Percentiles rank a stretch among this genome's conserved stretches.
Evolutionary conservation across 2,888 invertebrate species (phyloP).

Genomic region (Erebia ligea): DNA sequence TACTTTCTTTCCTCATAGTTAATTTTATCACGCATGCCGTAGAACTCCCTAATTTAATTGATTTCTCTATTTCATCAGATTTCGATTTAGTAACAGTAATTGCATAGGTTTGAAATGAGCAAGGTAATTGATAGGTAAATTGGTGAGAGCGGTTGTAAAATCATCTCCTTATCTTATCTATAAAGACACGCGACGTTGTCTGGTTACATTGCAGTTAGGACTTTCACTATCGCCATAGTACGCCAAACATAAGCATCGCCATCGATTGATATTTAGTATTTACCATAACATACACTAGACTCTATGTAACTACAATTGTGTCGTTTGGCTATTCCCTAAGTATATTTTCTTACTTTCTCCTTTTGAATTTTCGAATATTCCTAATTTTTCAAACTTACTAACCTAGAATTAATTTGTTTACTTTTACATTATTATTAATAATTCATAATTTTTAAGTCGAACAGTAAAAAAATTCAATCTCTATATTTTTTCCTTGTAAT

Average conservation of each 20-base stretch:
- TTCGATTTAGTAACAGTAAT: slow-evolving; percentile 15
- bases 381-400: too few relatives aligned
- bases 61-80: slow-evolving; percentile 11
- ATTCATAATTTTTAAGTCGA: too few relatives aligned
- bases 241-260: slow-evolving; percentile 35
- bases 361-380: too few relatives aligned
- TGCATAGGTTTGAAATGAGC: slow-evolving; percentile 15
- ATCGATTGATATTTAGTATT: background rate
- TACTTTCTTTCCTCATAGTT: slow-evolving; percentile 8
- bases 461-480: background rate
- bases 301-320: background rate
- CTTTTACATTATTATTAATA: background rate
- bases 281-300: background rate
- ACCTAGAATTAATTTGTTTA: background rate
- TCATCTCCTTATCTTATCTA: slow-evolving; percentile 45
- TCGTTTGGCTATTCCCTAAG: background rate
- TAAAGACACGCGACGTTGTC: slow-evolving; percentile 48
- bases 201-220: slow-evolving; percentile 47
- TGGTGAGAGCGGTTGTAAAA: slow-evolving; percentile 41
- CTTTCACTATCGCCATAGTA: slow-evolving; percentile 60
- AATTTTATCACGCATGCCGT: slow-evolving; percentile 14
- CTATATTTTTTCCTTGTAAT: background rate
- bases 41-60: background rate
- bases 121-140: slow-evolving; percentile 36
- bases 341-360: too few relatives aligned